Percentiles rank a stretch among this genome's conserved stretches.
Evolutionary conservation across 2,797 vertebrate species (phyloP).

Genomic region (Hylomyscus alleni): DNA sequence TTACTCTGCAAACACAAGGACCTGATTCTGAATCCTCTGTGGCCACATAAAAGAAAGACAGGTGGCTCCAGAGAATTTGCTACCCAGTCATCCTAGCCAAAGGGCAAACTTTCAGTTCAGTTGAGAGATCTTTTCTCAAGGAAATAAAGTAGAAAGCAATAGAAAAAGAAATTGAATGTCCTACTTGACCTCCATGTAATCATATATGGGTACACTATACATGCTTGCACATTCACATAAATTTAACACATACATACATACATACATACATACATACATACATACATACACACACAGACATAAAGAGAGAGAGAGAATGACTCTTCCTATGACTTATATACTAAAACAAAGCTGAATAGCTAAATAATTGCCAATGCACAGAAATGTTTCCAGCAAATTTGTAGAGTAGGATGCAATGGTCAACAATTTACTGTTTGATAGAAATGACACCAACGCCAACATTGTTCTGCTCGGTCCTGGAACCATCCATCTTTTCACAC

Average conservation of each 20-base stretch:
- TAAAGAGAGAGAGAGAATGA: no score
- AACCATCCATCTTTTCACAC: neutral
- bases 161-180: neutral
- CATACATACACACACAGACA: neutral
- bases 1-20: neutral
- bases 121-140: neutral
- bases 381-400: neutral
- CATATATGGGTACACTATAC: neutral
- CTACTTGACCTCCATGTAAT: neutral
- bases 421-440: neutral
- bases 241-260: neutral
- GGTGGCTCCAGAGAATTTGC: neutral
- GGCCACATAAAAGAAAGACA: neutral
- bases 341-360: neutral
- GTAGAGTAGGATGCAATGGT: neutral
- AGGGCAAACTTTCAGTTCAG: no score
- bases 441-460: neutral
- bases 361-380: neutral
- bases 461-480: neutral
- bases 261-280: no score
- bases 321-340: neutral
- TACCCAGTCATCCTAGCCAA: neutral
- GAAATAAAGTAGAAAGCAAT: neutral
- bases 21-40: neutral
- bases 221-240: neutral